Conservation (phyloP, 2,113 vertebrate genomes). For the Connochaetes taurinus region DNA sequence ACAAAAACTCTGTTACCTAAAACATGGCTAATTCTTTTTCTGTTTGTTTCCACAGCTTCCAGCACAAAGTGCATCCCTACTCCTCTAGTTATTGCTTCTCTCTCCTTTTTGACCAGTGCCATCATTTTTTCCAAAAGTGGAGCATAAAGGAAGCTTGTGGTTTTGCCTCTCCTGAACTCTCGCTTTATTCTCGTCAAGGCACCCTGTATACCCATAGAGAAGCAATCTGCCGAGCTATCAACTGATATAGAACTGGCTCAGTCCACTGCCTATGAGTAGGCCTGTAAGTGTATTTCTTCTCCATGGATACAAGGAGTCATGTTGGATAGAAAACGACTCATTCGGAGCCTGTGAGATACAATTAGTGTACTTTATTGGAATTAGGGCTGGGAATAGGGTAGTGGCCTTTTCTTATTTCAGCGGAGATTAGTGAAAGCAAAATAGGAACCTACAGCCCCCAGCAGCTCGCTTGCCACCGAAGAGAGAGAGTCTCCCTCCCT, state of each 20-base stretch:
- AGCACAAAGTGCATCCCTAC: not conserved
- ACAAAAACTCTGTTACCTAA: not conserved
- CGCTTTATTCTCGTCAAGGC: not conserved
- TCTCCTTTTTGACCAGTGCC: not conserved
- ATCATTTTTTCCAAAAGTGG: not conserved
- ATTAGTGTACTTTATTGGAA: not conserved
- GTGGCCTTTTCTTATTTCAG: not conserved
- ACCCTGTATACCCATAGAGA: not conserved
- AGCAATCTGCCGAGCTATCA: not conserved
- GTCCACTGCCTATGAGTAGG: not conserved
- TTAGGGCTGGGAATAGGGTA: not conserved
- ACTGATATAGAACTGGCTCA: not conserved
- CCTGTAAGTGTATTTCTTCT: not conserved
- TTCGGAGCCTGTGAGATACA: not conserved
- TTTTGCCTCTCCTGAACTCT: not conserved
- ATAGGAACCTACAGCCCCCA: not conserved
- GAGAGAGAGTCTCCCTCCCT: not conserved
- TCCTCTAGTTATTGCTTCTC: not conserved
- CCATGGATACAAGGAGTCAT: not conserved
- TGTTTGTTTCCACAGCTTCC: slow-evolving; percentile 56
- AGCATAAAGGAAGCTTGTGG: not conserved
- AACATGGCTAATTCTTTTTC: not conserved
- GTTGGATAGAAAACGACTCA: not conserved
- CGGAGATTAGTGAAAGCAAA: not conserved
- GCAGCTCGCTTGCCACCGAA: not conserved